phyloP scores from a whole-genome alignment of 1,140 invertebrate genomes.

The Drosophila varians region DNA sequence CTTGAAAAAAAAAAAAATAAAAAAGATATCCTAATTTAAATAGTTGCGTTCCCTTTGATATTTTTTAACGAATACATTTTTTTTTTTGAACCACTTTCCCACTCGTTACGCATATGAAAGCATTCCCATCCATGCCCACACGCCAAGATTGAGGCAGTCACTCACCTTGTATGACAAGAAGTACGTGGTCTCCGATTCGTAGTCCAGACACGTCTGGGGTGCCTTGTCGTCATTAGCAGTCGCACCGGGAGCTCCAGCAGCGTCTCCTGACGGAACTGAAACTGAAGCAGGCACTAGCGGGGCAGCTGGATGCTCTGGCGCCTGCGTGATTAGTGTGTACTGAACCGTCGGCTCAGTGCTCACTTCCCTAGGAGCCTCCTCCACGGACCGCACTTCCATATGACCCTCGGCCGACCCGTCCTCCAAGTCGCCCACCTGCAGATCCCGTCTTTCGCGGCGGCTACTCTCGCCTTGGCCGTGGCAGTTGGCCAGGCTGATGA shows the following conservation, averaged over 20 bases:
- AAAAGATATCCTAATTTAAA: neutral
- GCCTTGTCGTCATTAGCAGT: conserved; percentile 69
- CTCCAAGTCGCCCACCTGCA: conserved; percentile 56
- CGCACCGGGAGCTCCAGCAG: conserved; percentile 23
- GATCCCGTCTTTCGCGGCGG: conserved; percentile 70
- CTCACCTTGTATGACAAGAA: conserved; percentile 93
- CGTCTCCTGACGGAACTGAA: conserved; percentile 10
- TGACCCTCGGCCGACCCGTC: conserved; percentile 19
- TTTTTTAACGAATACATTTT: conserved; percentile 2
- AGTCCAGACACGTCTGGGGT: conserved; percentile 90
- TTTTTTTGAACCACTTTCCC: neutral
- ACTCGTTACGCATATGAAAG: conserved; percentile 25
- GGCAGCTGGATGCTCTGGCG: conserved; percentile 27
- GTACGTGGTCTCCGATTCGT: conserved; percentile 92
- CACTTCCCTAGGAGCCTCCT: conserved; percentile 52
- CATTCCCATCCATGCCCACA: conserved; percentile 8
- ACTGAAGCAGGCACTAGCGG: neutral
- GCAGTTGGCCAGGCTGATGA: conserved; percentile 92
- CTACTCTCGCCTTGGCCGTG: conserved; percentile 58
- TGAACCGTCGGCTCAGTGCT: conserved; percentile 75
- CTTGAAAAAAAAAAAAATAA: too few relatives aligned
- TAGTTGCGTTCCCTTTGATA: neutral
- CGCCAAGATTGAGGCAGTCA: conserved; percentile 43
- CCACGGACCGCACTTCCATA: conserved; percentile 63
- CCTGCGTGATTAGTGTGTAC: conserved; percentile 73